These are phyloP conservation scores for Bubo blakistoni DNA, from an alignment of 2,113 vertebrate species.

Conservation along the genomic window DNA sequence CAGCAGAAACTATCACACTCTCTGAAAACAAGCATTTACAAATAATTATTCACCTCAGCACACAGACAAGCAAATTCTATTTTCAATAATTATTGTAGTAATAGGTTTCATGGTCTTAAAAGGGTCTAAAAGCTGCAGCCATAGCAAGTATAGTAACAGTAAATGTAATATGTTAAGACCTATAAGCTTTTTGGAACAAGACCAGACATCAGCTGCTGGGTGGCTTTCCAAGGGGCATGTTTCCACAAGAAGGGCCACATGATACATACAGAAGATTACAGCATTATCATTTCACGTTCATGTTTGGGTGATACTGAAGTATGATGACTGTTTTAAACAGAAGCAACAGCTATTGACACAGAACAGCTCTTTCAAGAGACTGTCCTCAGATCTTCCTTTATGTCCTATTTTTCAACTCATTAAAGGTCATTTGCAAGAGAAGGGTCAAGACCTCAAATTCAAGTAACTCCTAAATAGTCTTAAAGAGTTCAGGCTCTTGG, in stretches of 20 bases:
- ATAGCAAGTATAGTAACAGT: not conserved
- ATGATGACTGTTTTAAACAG: not conserved
- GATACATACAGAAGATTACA: not conserved
- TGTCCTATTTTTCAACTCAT: not conserved
- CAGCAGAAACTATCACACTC: not conserved
- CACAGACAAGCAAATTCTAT: conserved; percentile 1
- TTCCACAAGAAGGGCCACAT: not conserved
- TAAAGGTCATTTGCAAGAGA: not conserved
- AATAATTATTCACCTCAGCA: conserved; percentile 4
- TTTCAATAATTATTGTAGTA: conserved; percentile 11
- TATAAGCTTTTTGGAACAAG: not conserved
- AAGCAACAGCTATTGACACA: not conserved
- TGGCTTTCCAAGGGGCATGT: not conserved
- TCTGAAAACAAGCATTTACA: conserved; percentile 35
- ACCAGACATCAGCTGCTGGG: not conserved
- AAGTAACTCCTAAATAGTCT: not conserved
- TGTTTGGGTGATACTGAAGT: not conserved
- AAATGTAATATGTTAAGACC: not conserved
- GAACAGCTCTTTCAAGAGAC: not conserved
- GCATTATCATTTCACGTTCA: not conserved
- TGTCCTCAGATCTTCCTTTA: not conserved
- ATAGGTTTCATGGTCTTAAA: conserved; percentile 2
- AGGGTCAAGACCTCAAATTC: not conserved
- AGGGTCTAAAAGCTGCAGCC: conserved; percentile 16
- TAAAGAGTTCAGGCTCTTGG: not conserved